Evolutionary conservation across 2,888 invertebrate genomes (phyloP).

Genomic region (Lochmaea capreae): DNA sequence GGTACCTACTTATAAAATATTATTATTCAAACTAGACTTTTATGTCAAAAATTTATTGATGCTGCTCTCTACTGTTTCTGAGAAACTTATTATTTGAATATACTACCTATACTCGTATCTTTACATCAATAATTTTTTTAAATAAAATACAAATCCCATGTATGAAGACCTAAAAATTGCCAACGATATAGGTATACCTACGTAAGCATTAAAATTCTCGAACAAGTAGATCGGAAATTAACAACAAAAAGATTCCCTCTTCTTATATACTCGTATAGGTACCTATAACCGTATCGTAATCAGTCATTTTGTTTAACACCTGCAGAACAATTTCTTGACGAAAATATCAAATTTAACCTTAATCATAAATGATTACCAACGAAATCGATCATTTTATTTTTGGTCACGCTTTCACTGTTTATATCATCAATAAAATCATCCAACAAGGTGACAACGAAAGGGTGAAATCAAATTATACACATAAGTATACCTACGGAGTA

Average conservation of each 20-base stretch:
- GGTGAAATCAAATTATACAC: neutral
- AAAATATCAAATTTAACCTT: neutral
- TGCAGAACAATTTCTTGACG: constrained; percentile 1
- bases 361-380: constrained; percentile 5
- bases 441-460: neutral
- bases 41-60: too few relatives aligned
- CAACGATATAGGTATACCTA: neutral
- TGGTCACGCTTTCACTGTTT: constrained; percentile 17
- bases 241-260: neutral
- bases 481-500: neutral
- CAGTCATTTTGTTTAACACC: neutral
- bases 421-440: neutral
- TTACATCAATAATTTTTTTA: neutral
- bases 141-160: neutral
- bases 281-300: neutral
- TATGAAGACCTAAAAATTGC: neutral
- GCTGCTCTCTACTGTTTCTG: too few relatives aligned
- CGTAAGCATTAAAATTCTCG: neutral
- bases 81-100: too few relatives aligned
- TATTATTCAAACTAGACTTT: neutral
- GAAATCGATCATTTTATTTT: constrained; percentile 12
- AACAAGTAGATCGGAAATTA: constrained; percentile 2
- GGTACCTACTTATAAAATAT: too few relatives aligned
- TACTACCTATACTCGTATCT: neutral
- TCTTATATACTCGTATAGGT: too few relatives aligned